Evolutionary conservation across 2,113 vertebrate genomes (phyloP).

Genomic region (Scytalopus superciliaris): DNA sequence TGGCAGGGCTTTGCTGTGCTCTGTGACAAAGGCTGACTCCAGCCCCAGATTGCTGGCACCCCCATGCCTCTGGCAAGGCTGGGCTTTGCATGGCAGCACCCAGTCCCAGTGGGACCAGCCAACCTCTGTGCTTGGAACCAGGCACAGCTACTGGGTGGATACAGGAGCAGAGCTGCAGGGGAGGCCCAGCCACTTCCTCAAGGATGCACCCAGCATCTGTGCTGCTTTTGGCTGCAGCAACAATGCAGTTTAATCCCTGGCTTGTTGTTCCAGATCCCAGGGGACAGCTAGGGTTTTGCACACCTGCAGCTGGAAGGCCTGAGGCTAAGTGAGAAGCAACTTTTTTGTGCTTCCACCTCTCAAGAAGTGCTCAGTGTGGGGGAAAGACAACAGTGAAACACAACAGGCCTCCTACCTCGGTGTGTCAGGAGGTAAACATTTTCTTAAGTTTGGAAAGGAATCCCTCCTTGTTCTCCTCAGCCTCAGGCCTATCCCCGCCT

Average conservation of each 20-base stretch:
- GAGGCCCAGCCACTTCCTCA: background rate
- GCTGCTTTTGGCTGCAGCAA: background rate
- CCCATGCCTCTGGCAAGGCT: fast-evolving
- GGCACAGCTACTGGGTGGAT: background rate
- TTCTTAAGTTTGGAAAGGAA: slow-evolving; percentile 93
- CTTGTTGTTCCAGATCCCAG: background rate
- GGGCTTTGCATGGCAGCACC: background rate
- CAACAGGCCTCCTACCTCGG: slow-evolving; percentile 82
- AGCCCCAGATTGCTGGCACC: background rate
- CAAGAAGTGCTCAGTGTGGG: background rate
- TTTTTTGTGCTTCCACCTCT: background rate
- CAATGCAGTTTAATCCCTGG: background rate
- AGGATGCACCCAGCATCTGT: background rate
- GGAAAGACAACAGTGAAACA: slow-evolving; percentile 19
- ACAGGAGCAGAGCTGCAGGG: background rate
- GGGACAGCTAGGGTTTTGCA: background rate
- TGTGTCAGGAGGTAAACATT: slow-evolving; percentile 88
- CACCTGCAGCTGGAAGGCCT: background rate
- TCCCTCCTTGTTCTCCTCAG: slow-evolving; percentile 83
- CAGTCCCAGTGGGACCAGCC: background rate
- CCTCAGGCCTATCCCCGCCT: slow-evolving; percentile 80
- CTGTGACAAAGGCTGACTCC: background rate
- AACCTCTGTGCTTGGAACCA: fast-evolving
- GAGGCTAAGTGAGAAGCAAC: slow-evolving; percentile 31
- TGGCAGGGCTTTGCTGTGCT: background rate